Conservation (phyloP, 2,797 vertebrate genomes). For the Leuciscus waleckii region DNA sequence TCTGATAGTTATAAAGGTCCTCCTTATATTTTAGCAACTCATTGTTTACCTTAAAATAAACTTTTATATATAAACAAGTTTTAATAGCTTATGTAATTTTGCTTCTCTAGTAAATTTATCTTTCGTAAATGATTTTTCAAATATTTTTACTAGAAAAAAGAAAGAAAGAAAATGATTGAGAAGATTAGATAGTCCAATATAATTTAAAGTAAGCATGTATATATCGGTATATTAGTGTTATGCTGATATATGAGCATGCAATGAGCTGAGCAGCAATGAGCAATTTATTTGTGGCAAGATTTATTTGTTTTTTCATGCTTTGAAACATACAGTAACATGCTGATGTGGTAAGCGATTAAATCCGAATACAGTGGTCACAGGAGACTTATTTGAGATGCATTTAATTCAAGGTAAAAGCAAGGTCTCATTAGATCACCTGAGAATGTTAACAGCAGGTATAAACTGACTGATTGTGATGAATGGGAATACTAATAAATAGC, state of each 20-base stretch:
- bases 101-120: background rate
- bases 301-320: background rate
- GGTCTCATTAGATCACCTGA: background rate
- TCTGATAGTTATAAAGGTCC: background rate
- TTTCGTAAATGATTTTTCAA: background rate
- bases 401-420: background rate
- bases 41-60: background rate
- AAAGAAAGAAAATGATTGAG: background rate
- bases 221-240: too few species aligned
- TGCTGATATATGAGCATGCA: background rate
- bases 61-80: background rate
- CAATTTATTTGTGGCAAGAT: background rate
- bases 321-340: background rate
- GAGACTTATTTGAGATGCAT: background rate
- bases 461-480: background rate
- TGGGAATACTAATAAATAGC: background rate
- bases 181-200: background rate
- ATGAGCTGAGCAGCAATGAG: background rate
- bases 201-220: background rate
- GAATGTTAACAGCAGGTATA: background rate
- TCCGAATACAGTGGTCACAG: background rate
- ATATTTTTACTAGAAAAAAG: background rate
- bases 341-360: background rate
- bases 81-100: background rate
- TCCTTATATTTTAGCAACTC: background rate